Conservation (phyloP, 2,797 vertebrate species). For the Perodicticus potto region DNA sequence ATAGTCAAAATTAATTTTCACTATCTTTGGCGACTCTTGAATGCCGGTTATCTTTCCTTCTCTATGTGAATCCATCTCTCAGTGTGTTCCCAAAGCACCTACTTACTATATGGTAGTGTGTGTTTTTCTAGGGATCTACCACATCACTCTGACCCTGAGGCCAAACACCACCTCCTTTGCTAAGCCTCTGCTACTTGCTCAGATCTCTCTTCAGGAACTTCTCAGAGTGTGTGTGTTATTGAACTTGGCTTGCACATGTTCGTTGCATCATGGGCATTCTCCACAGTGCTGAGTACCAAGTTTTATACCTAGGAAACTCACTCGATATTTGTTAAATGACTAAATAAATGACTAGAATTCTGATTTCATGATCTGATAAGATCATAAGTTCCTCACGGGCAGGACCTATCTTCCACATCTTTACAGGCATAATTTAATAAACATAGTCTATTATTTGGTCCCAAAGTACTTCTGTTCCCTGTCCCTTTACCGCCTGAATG, state of each 20-base stretch:
- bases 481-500: background rate
- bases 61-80: constrained; percentile 1
- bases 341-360: constrained; percentile 23
- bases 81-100: background rate
- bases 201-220: constrained; percentile 33
- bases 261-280: constrained; percentile 59
- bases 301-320: constrained; percentile 9
- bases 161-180: background rate
- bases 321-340: constrained; percentile 36
- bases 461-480: background rate
- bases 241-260: constrained; percentile 42
- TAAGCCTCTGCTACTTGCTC: constrained; percentile 1
- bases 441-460: background rate
- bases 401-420: background rate
- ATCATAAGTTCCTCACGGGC: background rate
- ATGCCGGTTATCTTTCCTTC: background rate
- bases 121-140: constrained; percentile 21
- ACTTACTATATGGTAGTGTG: background rate
- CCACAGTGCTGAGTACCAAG: background rate
- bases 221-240: constrained; percentile 42
- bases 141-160: background rate
- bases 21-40: background rate
- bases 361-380: constrained; percentile 45
- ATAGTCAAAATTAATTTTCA: constrained; percentile 47
- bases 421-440: background rate